These are phyloP conservation scores for Chionoecetes opilio DNA, from an alignment of 1,140 invertebrate genomes.

Conservation along the genomic window DNA sequence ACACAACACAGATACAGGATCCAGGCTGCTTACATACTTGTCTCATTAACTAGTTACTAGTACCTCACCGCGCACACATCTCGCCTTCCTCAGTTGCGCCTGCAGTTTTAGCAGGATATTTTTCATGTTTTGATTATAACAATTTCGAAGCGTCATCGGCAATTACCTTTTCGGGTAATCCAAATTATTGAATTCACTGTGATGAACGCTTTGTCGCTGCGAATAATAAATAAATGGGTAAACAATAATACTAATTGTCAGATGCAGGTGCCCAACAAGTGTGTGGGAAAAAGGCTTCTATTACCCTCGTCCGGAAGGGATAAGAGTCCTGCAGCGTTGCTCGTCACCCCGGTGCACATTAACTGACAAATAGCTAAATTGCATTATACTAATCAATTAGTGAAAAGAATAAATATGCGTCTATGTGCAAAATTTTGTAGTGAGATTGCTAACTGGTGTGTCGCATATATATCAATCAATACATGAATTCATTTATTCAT, in stretches of 20 bases:
- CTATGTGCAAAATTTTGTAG: no score
- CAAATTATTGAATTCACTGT: neutral
- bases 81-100: neutral
- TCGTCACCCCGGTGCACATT: no score
- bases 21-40: no score
- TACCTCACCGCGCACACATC: neutral
- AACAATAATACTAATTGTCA: neutral
- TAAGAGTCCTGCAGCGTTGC: no score
- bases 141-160: neutral
- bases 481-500: no score
- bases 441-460: no score
- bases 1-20: no score
- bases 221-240: neutral
- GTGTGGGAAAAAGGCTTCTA: neutral
- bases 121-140: neutral
- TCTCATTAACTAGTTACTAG: no score
- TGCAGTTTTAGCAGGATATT: neutral
- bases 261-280: neutral
- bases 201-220: neutral
- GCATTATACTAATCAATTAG: no score
- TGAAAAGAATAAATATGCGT: no score
- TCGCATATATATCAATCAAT: no score
- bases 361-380: no score
- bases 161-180: neutral
- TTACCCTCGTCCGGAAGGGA: neutral